Conservation (phyloP, 2,888 invertebrate species). For the Gryllus longicercus region DNA sequence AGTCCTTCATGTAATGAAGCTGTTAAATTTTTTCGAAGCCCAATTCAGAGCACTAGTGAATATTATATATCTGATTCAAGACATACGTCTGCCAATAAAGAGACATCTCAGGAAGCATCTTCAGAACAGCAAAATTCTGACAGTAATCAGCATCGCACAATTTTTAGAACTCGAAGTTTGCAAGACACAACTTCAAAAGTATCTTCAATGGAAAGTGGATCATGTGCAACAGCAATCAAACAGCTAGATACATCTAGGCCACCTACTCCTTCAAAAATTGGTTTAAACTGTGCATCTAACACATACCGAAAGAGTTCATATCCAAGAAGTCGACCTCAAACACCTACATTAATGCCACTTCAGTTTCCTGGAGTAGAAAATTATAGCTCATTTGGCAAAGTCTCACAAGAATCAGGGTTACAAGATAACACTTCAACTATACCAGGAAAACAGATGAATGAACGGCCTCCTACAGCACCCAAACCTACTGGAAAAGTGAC, state of each 20-base stretch:
- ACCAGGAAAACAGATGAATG: neutral
- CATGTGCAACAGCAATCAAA: neutral
- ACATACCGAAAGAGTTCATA: constrained; percentile 30
- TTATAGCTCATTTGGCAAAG: neutral
- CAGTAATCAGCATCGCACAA: constrained; percentile 39
- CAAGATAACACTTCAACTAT: neutral
- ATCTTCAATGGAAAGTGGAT: neutral
- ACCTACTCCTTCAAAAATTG: constrained; percentile 27
- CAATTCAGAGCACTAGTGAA: neutral
- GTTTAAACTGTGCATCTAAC: neutral
- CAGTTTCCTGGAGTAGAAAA: constrained; percentile 20
- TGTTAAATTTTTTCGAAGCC: neutral
- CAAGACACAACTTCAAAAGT: constrained; percentile 45
- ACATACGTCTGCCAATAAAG: neutral
- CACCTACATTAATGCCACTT: constrained; percentile 27
- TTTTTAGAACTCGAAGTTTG: constrained; percentile 49
- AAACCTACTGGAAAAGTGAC: constrained; percentile 33
- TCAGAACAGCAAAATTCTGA: constrained; percentile 3
- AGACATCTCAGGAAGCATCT: neutral
- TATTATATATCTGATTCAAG: constrained; percentile 10
- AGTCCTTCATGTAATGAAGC: neutral
- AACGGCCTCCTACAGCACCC: constrained; percentile 33
- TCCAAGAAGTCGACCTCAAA: constrained; percentile 31
- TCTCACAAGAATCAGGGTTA: neutral
- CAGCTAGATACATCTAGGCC: constrained; percentile 22